A percentile compares a stretch with the other conserved stretches of the same genome.
Conservation (phyloP, 2,113 vertebrate species). For the Taurulus bubalis region DNA sequence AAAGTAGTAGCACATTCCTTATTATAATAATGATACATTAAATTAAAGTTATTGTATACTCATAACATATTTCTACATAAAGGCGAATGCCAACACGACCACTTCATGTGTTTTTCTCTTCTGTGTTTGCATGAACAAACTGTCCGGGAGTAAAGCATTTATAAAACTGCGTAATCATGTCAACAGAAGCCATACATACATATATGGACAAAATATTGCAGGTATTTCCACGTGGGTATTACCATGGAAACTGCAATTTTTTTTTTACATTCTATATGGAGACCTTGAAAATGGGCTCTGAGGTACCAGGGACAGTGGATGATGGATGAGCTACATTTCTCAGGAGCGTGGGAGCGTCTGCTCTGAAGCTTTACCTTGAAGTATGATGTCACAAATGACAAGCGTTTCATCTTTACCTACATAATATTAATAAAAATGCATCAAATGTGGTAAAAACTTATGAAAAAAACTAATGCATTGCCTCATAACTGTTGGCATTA, state of each 20-base stretch:
- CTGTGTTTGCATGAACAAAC: background rate
- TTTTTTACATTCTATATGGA: slow-evolving; percentile 32
- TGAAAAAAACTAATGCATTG: background rate
- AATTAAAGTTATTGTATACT: slow-evolving; percentile 31
- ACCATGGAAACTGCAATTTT: slow-evolving; percentile 58
- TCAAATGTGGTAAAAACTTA: background rate
- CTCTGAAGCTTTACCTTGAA: slow-evolving; percentile 38
- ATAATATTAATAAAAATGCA: background rate
- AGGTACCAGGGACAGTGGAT: slow-evolving; percentile 4
- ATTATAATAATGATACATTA: slow-evolving; percentile 3
- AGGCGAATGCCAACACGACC: background rate
- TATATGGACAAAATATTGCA: slow-evolving; percentile 32
- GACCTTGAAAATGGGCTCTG: background rate
- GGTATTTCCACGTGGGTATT: slow-evolving; percentile 31
- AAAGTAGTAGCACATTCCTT: background rate
- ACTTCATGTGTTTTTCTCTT: slow-evolving; percentile 4
- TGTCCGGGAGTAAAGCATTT: background rate
- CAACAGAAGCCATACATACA: background rate
- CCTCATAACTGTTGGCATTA: background rate
- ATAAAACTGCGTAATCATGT: background rate
- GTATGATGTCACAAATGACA: slow-evolving; percentile 4
- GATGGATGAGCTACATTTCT: slow-evolving; percentile 51
- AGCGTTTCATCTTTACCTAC: background rate
- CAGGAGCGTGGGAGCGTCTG: background rate
- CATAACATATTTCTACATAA: slow-evolving; percentile 45